A percentile compares a stretch with the other conserved stretches of the same genome.
phyloP scores from a whole-genome alignment of 2,113 vertebrate species.

The Sorex araneus region DNA sequence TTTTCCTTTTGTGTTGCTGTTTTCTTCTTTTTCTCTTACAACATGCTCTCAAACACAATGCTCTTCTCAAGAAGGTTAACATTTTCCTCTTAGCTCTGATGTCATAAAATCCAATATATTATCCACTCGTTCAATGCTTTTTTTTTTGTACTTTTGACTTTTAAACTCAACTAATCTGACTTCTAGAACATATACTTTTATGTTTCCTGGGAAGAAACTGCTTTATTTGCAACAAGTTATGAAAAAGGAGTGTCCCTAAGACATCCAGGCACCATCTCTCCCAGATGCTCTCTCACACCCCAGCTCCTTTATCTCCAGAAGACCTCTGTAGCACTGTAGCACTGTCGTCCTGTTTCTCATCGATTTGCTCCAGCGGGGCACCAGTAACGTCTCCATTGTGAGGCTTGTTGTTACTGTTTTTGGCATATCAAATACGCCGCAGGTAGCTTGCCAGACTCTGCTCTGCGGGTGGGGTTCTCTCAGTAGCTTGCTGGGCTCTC shows the following conservation, averaged over 20 bases:
- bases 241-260: background rate
- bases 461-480: too few relatives aligned
- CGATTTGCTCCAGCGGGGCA: too few relatives aligned
- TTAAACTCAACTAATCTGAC: background rate
- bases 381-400: too few relatives aligned
- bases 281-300: background rate
- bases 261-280: background rate
- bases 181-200: background rate
- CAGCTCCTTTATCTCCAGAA: constrained; percentile 50
- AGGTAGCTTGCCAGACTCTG: too few relatives aligned
- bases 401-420: too few relatives aligned
- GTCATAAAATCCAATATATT: background rate
- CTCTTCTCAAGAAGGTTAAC: background rate
- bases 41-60: background rate
- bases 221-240: background rate
- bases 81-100: background rate
- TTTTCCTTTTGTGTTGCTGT: background rate
- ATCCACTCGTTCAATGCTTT: background rate
- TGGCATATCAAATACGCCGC: too few relatives aligned
- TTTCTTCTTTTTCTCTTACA: constrained; percentile 21
- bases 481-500: too few relatives aligned
- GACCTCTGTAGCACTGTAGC: too few relatives aligned
- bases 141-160: constrained; percentile 24
- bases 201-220: background rate
- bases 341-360: background rate